Conservation (phyloP, 2,888 invertebrate species). For the Myopa tessellatipennis region DNA sequence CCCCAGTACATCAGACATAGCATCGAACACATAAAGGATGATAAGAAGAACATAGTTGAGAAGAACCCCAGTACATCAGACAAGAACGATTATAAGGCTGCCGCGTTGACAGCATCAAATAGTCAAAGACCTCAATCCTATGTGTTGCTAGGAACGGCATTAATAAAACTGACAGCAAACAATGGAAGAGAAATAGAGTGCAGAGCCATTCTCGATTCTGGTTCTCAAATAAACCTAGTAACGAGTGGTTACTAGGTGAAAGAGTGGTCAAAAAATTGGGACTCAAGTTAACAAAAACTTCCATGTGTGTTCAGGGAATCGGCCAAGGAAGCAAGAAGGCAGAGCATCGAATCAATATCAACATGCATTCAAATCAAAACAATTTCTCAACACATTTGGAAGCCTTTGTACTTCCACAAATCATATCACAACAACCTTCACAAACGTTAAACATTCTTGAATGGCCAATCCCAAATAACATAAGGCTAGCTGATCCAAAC, state of each 20-base stretch:
- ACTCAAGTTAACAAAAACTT: background rate
- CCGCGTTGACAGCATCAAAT: background rate
- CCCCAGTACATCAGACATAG: background rate
- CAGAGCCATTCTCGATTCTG: background rate
- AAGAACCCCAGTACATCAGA: background rate
- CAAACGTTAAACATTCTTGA: constrained; percentile 1
- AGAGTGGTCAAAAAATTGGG: background rate
- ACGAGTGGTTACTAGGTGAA: too few relatives aligned
- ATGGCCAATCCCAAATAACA: constrained; percentile 20
- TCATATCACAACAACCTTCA: constrained; percentile 7
- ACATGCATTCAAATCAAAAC: background rate
- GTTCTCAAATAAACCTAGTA: background rate
- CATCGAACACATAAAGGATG: background rate
- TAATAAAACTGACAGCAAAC: background rate
- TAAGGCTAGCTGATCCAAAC: background rate
- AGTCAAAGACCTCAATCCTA: background rate
- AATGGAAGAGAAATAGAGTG: background rate
- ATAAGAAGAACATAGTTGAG: background rate
- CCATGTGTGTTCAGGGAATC: background rate
- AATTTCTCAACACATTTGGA: background rate
- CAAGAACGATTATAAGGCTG: background rate
- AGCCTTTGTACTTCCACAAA: background rate
- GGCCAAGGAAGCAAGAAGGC: background rate
- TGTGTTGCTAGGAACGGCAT: background rate
- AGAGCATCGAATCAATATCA: constrained; percentile 9